A percentile compares a stretch with the other conserved stretches of the same genome.
Conservation (phyloP, 2,888 invertebrate genomes). For the Alitta virens region DNA sequence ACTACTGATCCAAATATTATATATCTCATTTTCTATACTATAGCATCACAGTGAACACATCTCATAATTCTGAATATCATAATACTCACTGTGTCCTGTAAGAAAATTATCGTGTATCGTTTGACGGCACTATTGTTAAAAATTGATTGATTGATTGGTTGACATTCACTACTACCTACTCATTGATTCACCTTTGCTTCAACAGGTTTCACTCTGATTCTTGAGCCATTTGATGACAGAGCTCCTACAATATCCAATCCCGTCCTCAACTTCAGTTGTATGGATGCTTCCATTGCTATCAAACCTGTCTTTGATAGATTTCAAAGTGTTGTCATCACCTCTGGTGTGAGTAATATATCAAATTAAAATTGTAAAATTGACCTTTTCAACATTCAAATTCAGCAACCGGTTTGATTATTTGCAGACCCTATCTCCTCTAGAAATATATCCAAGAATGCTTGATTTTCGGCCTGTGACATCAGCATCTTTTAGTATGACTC, state of each 20-base stretch:
- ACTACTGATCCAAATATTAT: too few relatives aligned
- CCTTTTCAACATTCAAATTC: too few relatives aligned
- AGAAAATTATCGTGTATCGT: too few relatives aligned
- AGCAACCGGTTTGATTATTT: constrained; percentile 20
- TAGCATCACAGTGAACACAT: too few relatives aligned
- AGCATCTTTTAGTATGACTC: constrained; percentile 97
- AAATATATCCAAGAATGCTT: constrained; percentile 99
- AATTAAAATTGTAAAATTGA: not conserved
- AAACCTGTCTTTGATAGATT: constrained; percentile 94
- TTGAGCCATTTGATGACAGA: constrained; percentile 93
- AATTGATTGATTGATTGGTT: not conserved
- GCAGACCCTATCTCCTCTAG: constrained; percentile 88
- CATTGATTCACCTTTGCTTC: too few relatives aligned
- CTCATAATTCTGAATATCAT: too few relatives aligned
- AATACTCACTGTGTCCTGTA: too few relatives aligned
- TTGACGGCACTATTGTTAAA: too few relatives aligned
- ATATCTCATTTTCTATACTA: too few relatives aligned
- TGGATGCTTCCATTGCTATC: constrained; percentile 98
- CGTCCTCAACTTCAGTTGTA: constrained; percentile 72
- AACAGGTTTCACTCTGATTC: constrained; percentile 92
- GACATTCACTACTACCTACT: too few relatives aligned
- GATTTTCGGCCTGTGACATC: constrained; percentile 96
- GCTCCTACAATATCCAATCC: constrained; percentile 58
- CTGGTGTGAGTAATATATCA: constrained; percentile 65
- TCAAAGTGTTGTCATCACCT: constrained; percentile 95